These are phyloP conservation scores for Apostichopus parvimensis DNA, from an alignment of 35 echinoderm and acorn worm species.

Conservation along the genomic window DNA sequence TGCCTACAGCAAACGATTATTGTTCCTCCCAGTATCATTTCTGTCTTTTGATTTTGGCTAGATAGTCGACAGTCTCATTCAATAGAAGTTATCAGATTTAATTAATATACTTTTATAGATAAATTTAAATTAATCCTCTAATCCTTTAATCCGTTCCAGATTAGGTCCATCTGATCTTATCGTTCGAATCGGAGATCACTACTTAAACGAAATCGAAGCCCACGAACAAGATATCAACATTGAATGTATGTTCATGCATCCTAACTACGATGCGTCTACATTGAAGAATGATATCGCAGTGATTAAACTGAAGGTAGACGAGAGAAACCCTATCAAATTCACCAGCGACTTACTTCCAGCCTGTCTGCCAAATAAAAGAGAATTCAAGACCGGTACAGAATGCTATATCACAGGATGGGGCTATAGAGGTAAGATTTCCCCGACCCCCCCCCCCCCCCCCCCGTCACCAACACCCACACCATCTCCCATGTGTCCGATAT, in stretches of 20 bases:
- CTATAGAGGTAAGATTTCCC: background rate
- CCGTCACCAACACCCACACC: too few relatives aligned
- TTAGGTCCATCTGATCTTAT: background rate
- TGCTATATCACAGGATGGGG: conserved; percentile 50
- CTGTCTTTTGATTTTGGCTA: background rate
- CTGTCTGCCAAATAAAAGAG: conserved; percentile 41
- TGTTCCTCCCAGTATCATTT: too few relatives aligned
- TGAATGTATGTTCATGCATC: conserved; percentile 44
- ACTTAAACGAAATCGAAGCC: background rate
- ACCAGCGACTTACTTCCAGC: background rate
- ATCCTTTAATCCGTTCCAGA: too few relatives aligned
- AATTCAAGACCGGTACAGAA: conserved; percentile 17
- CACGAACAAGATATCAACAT: conserved; percentile 17
- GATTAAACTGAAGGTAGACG: conserved; percentile 12
- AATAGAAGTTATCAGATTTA: too few relatives aligned
- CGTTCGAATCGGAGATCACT: conserved; percentile 41
- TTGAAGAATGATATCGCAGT: conserved; percentile 20
- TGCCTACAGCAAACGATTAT: too few relatives aligned
- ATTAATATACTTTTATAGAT: too few relatives aligned
- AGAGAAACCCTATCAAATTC: conserved; percentile 15
- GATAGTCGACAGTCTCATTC: background rate
- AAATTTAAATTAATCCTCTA: too few relatives aligned
- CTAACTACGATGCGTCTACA: background rate
- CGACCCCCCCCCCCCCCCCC: too few relatives aligned
- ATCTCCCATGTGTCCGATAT: too few relatives aligned